phyloP scores from a whole-genome alignment of 1,140 invertebrate genomes.

The Mercenaria mercenaria region DNA sequence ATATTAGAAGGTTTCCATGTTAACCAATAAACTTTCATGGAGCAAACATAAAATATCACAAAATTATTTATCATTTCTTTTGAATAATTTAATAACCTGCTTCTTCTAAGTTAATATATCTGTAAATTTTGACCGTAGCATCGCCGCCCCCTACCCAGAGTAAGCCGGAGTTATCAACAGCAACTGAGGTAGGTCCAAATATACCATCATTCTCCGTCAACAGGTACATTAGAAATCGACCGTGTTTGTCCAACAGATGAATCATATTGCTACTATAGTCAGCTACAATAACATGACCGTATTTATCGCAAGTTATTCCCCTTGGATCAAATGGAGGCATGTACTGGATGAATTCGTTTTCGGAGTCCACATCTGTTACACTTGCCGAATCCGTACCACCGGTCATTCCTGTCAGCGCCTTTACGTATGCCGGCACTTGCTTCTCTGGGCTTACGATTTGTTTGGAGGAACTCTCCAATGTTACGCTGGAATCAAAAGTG shows the following conservation, averaged over 20 bases:
- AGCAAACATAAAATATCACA: no score
- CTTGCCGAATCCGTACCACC: constrained; percentile 23
- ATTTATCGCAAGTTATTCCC: constrained; percentile 71
- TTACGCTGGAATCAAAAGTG: constrained; percentile 32
- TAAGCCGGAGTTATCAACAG: constrained; percentile 58
- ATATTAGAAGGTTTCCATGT: no score
- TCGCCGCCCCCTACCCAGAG: constrained; percentile 67
- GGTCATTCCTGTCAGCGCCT: constrained; percentile 36
- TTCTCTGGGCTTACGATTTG: not conserved
- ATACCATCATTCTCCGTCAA: constrained; percentile 73
- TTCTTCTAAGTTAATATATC: constrained; percentile 26
- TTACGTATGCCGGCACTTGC: constrained; percentile 28
- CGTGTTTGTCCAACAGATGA: constrained; percentile 72
- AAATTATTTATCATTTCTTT: no score
- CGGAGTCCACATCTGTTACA: constrained; percentile 50
- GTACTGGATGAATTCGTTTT: constrained; percentile 8
- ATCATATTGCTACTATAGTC: constrained; percentile 75
- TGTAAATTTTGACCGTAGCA: constrained; percentile 57
- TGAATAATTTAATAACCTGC: not conserved
- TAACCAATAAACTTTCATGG: no score
- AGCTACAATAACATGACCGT: constrained; percentile 73
- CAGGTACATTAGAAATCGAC: constrained; percentile 71
- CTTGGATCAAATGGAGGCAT: constrained; percentile 64
- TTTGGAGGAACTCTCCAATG: not conserved
- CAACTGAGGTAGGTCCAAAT: constrained; percentile 70